Percentiles rank a stretch among this genome's conserved stretches.
Evolutionary conservation across 2,113 vertebrate genomes (phyloP).

Genomic region (Axis porcinus): DNA sequence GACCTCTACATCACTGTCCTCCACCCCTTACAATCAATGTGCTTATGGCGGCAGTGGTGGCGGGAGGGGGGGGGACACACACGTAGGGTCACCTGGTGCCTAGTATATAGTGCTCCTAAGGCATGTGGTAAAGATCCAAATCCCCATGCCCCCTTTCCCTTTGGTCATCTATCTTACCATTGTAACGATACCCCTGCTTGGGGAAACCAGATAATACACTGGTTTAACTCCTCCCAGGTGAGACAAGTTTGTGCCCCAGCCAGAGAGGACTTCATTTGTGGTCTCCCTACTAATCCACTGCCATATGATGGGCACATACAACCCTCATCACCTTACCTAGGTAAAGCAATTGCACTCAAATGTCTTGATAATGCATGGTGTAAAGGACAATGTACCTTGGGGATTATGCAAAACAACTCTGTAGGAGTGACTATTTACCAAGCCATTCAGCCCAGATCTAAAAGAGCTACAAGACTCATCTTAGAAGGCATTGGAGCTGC

Average conservation of each 20-base stretch:
- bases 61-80: fast-evolving
- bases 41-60: neutral
- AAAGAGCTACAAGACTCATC: neutral
- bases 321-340: neutral
- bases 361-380: neutral
- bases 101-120: neutral
- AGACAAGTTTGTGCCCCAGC: neutral
- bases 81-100: neutral
- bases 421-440: neutral
- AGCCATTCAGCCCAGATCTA: neutral
- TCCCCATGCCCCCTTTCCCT: neutral
- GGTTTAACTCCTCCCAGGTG: neutral
- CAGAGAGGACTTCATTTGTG: neutral
- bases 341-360: neutral
- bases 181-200: neutral
- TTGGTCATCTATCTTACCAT: neutral
- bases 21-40: neutral
- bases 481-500: neutral
- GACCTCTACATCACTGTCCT: neutral
- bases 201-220: neutral
- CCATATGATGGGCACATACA: neutral
- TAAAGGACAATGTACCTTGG: neutral
- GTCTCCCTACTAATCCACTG: neutral
- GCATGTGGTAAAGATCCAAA: neutral
- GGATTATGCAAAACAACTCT: neutral